Evolutionary conservation across 2,113 vertebrate species (phyloP).

Genomic region (Erpornis zantholeuca): DNA sequence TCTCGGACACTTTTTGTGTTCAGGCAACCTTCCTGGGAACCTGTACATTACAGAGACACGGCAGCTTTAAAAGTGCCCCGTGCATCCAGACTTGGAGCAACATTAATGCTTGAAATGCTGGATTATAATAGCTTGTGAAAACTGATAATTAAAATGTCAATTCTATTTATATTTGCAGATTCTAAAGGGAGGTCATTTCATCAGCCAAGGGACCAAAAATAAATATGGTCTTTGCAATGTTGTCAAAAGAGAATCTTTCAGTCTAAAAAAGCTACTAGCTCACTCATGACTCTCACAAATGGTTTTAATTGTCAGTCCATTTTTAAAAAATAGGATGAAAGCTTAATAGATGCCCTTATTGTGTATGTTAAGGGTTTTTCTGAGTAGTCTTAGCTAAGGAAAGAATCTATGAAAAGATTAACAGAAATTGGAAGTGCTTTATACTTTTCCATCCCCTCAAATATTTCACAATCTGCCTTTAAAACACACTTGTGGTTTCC

Average conservation of each 20-base stretch:
- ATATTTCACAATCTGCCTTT: background rate
- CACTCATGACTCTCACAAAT: background rate
- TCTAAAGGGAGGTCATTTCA: slow-evolving; percentile 11
- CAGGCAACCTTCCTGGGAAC: background rate
- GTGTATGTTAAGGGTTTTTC: background rate
- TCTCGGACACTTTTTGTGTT: fast-evolving
- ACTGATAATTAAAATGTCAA: background rate
- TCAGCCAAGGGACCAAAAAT: slow-evolving; percentile 9
- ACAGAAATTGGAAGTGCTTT: background rate
- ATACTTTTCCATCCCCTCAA: background rate
- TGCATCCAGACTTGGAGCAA: background rate
- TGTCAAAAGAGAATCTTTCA: slow-evolving; percentile 32
- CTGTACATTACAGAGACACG: background rate
- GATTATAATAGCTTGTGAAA: background rate
- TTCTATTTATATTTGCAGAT: slow-evolving; percentile 29
- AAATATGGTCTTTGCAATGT: background rate
- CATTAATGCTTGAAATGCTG: background rate
- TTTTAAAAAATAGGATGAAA: slow-evolving; percentile 7
- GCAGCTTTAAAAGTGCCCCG: background rate
- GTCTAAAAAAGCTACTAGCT: slow-evolving; percentile 9
- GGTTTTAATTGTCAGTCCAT: background rate
- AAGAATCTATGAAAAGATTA: background rate
- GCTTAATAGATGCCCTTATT: background rate
- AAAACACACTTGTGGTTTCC: background rate
- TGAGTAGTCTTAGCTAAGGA: background rate